Evolutionary conservation across 2,797 vertebrate species (phyloP).

Genomic region (Bryconaethiops microstoma): DNA sequence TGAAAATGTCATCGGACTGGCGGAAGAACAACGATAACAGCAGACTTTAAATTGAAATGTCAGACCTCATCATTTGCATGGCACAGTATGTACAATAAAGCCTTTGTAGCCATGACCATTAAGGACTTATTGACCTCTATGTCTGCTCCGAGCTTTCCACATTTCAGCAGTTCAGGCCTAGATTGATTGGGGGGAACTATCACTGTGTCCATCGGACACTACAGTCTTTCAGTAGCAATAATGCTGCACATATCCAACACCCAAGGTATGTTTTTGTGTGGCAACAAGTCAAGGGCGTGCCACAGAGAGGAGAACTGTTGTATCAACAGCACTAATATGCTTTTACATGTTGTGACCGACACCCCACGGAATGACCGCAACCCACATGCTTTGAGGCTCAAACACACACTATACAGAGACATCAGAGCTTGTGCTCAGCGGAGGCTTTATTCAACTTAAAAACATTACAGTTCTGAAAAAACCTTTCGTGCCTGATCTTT

Average conservation of each 20-base stretch:
- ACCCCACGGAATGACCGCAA: too few relatives aligned
- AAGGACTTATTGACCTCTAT: slow-evolving; percentile 63
- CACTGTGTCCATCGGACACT: background rate
- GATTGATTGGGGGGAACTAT: slow-evolving; percentile 8
- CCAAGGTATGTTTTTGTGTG: background rate
- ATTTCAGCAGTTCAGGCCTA: slow-evolving; percentile 14
- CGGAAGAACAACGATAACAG: slow-evolving; percentile 42
- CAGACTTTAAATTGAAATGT: slow-evolving; percentile 61
- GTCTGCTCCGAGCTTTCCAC: slow-evolving; percentile 52
- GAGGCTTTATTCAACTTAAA: too few relatives aligned
- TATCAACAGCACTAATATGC: too few relatives aligned
- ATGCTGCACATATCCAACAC: background rate
- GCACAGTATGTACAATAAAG: slow-evolving; percentile 64
- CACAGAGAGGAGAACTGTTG: background rate
- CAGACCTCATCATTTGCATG: slow-evolving; percentile 57
- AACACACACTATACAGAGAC: too few relatives aligned
- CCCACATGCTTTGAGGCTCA: too few relatives aligned
- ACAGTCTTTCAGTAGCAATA: slow-evolving; percentile 9
- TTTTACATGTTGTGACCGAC: too few relatives aligned
- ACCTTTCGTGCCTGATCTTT: too few relatives aligned
- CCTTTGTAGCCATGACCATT: slow-evolving; percentile 60
- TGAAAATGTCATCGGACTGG: slow-evolving; percentile 57
- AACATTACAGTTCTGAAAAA: too few relatives aligned
- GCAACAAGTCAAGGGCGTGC: background rate
- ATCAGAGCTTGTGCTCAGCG: too few relatives aligned